These are phyloP conservation scores for Carabus problematicus DNA, from an alignment of 2,888 invertebrate genomes.

Conservation along the genomic window DNA sequence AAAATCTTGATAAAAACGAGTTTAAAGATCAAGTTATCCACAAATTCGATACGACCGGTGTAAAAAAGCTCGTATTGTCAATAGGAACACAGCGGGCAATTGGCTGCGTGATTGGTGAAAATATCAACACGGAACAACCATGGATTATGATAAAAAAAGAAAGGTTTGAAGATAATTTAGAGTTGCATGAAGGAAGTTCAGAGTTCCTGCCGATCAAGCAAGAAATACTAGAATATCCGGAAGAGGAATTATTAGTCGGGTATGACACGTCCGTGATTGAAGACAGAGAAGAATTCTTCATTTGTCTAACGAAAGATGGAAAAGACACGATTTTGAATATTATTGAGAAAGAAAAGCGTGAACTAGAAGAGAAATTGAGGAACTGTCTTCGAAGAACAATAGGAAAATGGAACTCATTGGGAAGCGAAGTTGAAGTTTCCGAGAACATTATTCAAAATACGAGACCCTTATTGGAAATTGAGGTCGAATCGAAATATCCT, in stretches of 20 bases:
- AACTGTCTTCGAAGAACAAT: neutral
- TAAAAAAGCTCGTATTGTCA: conserved; percentile 62
- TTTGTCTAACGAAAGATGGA: conserved; percentile 68
- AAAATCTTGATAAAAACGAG: no score
- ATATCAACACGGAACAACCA: conserved; percentile 77
- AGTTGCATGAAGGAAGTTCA: conserved; percentile 63
- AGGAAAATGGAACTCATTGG: conserved; percentile 57
- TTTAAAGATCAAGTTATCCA: neutral
- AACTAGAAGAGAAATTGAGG: conserved; percentile 34
- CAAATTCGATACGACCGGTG: conserved; percentile 64
- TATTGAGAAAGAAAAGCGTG: conserved; percentile 63
- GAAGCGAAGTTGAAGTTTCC: conserved; percentile 71
- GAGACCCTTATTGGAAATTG: conserved; percentile 70
- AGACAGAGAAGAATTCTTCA: conserved; percentile 69
- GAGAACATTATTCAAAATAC: conserved; percentile 61
- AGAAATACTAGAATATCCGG: conserved; percentile 56
- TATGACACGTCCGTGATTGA: conserved; percentile 70
- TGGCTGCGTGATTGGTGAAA: conserved; percentile 70
- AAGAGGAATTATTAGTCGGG: conserved; percentile 67
- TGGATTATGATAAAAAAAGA: conserved; percentile 73
- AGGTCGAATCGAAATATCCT: conserved; percentile 72
- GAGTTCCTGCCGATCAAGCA: conserved; percentile 60
- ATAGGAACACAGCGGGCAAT: conserved; percentile 68
- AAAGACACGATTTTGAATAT: conserved; percentile 61
- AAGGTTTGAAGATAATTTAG: conserved; percentile 68